Evolutionary conservation across 1,140 invertebrate genomes (phyloP), one percentile per base, ranked within the genome.

Genomic region (Glossosoma conforme): DNA sequence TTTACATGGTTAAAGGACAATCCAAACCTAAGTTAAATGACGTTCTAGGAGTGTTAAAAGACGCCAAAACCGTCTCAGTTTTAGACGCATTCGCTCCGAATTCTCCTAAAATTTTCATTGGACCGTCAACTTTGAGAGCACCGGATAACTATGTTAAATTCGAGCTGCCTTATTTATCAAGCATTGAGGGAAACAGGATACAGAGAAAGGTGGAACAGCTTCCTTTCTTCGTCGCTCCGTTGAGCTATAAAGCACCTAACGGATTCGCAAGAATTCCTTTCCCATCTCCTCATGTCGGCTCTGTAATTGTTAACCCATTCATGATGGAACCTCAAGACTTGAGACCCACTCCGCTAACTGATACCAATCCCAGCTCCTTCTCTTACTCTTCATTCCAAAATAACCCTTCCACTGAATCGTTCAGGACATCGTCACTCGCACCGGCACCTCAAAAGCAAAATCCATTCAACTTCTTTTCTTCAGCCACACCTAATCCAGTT

Each of bases 181-280:
- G 82, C 17, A 69, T 90, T 20, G 83, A 86, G 56, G 75, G 76
- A 11, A 84, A 82, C 52, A 73, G 82, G 13, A 79, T 83, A 4
- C 85, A 89, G 60, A 78, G 80, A 40, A 86, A 87, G 66, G 77
- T 87, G 1, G 76, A 83, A 35, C 79, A 84, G 55, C 57, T 87
- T 1, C 87, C 88, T 8, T 91, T 90, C 66, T 91, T 91, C 44
- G 87, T 91, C 1, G 88, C 88, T 2, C 87, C 88, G 1, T 62
- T 90, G 8, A 90, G 85, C 59, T 91, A 89, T 56, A 83, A 85
- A 56, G 84, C 87, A 17, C 87, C 87, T 0, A 71, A 78, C 11
- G 87, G 87, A 10, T 90, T 87, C 62, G 84, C 86, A 0, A 90
- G 90, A 66, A 90, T 90, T 45, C 82, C 86, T 0, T 82, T 91